These are phyloP conservation scores for Homalodisca vitripennis DNA, from an alignment of 1,140 invertebrate species.

Conservation along the genomic window DNA sequence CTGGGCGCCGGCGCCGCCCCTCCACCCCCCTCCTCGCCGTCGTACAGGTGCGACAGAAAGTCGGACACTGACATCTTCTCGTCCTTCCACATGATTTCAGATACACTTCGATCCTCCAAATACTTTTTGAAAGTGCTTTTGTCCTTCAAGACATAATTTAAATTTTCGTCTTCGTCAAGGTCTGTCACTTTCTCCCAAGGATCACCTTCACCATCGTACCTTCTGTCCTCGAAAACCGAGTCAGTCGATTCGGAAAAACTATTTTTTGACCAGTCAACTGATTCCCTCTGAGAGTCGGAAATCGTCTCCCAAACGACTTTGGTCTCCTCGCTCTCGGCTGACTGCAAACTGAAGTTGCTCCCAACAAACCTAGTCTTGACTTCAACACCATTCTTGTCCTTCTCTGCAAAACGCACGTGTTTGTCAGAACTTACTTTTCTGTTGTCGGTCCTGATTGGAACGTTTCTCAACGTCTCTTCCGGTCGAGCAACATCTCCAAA, in stretches of 20 bases:
- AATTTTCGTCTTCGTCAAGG: not conserved
- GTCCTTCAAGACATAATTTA: too few relatives aligned
- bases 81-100: too few relatives aligned
- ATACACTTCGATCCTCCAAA: conserved; percentile 10
- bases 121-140: conserved; percentile 2
- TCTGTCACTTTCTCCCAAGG: not conserved
- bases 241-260: not conserved
- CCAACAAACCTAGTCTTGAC: not conserved
- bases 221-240: not conserved
- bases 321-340: not conserved
- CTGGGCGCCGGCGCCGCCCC: not conserved
- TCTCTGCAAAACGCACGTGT: not conserved
- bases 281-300: not conserved
- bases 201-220: not conserved
- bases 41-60: not conserved
- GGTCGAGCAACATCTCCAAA: too few relatives aligned
- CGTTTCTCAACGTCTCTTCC: too few relatives aligned
- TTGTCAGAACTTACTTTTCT: conserved; percentile 9
- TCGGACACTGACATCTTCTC: conserved; percentile 5
- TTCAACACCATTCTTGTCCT: not conserved
- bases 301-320: conserved; percentile 21
- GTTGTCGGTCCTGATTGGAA: not conserved
- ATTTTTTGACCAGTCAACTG: not conserved
- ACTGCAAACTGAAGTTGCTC: conserved; percentile 1
- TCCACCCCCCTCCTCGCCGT: not conserved